These are phyloP conservation scores for Paradoxurus hermaphroditus DNA, from an alignment of 2,113 vertebrate genomes.

Conservation along the genomic window DNA sequence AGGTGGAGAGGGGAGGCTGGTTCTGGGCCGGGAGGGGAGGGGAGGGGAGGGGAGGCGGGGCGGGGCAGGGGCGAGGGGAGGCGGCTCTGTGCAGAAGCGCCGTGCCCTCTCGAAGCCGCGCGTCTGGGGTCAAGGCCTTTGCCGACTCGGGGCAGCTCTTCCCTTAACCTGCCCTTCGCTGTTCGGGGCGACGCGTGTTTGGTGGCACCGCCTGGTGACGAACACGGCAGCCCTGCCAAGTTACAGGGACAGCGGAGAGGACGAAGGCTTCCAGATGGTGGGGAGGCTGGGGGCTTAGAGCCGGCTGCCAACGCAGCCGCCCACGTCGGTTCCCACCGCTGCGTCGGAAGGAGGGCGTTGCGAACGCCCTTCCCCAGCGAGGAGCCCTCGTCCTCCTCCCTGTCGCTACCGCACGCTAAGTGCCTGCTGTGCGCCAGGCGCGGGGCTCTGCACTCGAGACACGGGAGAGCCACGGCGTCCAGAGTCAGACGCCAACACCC, in stretches of 20 bases:
- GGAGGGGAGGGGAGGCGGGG: neutral
- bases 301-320: neutral
- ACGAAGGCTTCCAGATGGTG: neutral
- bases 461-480: neutral
- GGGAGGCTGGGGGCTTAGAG: neutral
- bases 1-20: neutral
- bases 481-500: fast-evolving
- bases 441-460: neutral
- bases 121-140: neutral
- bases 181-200: neutral
- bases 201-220: neutral
- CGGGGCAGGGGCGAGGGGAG: neutral
- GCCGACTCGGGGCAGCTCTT: neutral
- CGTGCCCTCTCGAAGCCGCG: fast-evolving
- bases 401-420: fast-evolving
- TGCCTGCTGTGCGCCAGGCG: neutral
- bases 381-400: too few species aligned
- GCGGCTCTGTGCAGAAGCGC: fast-evolving
- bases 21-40: neutral
- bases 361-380: fast-evolving
- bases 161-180: neutral
- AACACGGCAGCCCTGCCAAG: fast-evolving
- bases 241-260: neutral
- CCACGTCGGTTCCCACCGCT: fast-evolving
- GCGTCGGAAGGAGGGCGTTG: fast-evolving